Base-by-base conservation (phyloP, 2,113 vertebrate species). In the Sciurus niger region DNA sequence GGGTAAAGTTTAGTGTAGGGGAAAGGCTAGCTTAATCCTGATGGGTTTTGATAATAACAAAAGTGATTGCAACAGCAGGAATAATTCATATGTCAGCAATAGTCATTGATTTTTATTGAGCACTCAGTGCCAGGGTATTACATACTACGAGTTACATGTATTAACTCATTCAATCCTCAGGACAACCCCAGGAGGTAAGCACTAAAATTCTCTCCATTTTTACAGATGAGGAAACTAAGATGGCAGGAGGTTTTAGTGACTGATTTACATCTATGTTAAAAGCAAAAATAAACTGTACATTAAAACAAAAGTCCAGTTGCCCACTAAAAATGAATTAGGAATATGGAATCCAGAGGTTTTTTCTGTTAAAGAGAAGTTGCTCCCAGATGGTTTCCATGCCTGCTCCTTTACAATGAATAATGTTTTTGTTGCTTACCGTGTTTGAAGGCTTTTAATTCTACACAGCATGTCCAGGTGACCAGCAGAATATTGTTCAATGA, bases 401-500 rank as follows among this genome's bases (percentile, higher is more conserved):
- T 25, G n/a, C 60, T 91, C 16, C 48, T 79, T 94, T 32, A 85
- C 11, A 89, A 74, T 28, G 30, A 58, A 79, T 60, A 58, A 94
- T 72, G 40, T 74, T 87, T 77, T 72, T 8, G 78, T 95, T 92
- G 85, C 98, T 98, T 98, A 99, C 99, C 99, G 99, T 96, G 99
- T 99, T 97, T 99, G 99, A 92, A 99, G 99, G 90, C 99, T 99
- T 98, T 99, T 99, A 98, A 99, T 99, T 96, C 99, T 99, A 96
- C 99, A 99, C 93, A 99, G 96, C 99, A 99, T 99, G 98, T 99
- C 99, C 97, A 99, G 97, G 77, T 99, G 99, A 48, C 99, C 99
- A 4, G 99, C 99, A 63, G 99, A 99, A 98, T 99, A 99, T 97
- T 99, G 99, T 97, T 99, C 99, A 79, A 99, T 99, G 94, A 99